These are phyloP conservation scores for Netelia inedita DNA, from an alignment of 2,888 invertebrate genomes.

Conservation along the genomic window DNA sequence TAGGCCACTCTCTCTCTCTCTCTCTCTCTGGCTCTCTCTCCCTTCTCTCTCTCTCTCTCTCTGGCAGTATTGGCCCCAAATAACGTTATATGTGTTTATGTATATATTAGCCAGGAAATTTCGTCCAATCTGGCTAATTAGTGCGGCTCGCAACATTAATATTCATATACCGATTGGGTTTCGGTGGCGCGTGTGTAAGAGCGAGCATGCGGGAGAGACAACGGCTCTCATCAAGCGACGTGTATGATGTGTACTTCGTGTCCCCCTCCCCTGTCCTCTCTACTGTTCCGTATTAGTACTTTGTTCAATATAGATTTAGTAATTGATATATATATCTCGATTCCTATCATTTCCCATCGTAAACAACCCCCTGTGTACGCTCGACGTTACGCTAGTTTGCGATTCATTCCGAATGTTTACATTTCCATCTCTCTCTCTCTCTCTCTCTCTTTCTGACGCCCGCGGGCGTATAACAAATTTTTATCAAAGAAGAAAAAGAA, in stretches of 20 bases:
- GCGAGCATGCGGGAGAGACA: not conserved
- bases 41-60: too few species aligned
- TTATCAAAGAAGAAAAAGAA: too few species aligned
- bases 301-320: slow-evolving; percentile 48
- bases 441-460: too few species aligned
- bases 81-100: slow-evolving; percentile 31
- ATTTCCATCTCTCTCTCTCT: not conserved
- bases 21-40: too few species aligned
- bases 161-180: slow-evolving; percentile 55
- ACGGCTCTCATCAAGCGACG: slow-evolving; percentile 5
- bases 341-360: slow-evolving; percentile 10
- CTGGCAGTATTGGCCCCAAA: too few species aligned
- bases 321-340: slow-evolving; percentile 35
- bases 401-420: slow-evolving; percentile 1
- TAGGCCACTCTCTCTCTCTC: not conserved
- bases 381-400: not conserved
- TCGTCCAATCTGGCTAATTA: slow-evolving; percentile 66
- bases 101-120: slow-evolving; percentile 61
- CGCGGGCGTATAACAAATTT: too few species aligned
- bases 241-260: not conserved
- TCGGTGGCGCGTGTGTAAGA: not conserved
- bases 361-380: not conserved
- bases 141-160: slow-evolving; percentile 37
- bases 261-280: not conserved
- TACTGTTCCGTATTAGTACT: slow-evolving; percentile 28